Evolutionary conservation across 1,140 invertebrate species (phyloP).

Genomic region (Leptinotarsa lineolata): DNA sequence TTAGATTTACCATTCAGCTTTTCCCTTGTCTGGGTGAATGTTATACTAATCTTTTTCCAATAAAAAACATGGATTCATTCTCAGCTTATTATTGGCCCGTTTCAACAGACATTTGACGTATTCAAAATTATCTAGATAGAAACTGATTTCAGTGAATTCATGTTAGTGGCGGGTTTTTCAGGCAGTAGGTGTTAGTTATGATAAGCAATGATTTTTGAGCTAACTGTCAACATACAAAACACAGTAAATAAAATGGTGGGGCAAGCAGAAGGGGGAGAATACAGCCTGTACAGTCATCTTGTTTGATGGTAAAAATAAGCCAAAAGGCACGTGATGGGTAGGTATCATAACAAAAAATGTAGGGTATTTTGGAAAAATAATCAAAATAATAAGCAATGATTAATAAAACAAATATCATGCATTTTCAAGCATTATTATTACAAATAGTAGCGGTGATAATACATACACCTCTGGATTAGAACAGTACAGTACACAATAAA

Average conservation of each 20-base stretch:
- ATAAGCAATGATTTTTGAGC: constrained; percentile 31
- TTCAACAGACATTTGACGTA: too few species aligned
- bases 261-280: constrained; percentile 35
- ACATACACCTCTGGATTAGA: constrained; percentile 59
- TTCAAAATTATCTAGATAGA: too few species aligned
- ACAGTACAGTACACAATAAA: constrained; percentile 66
- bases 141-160: not conserved
- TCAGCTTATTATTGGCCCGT: too few species aligned
- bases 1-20: not conserved
- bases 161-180: constrained; percentile 14
- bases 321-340: constrained; percentile 19
- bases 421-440: constrained; percentile 87
- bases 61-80: too few species aligned
- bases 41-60: too few species aligned
- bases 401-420: constrained; percentile 87
- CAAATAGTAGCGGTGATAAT: constrained; percentile 70
- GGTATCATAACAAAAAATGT: constrained; percentile 36
- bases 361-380: constrained; percentile 49
- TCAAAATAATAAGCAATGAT: constrained; percentile 71
- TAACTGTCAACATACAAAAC: constrained; percentile 37
- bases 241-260: constrained; percentile 48
- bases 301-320: constrained; percentile 24
- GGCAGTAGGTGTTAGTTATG: constrained; percentile 35
- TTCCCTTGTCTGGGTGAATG: too few species aligned
- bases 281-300: constrained; percentile 35